Base-by-base conservation (phyloP, 2,888 invertebrate genomes). In the Rhaphigaster nebulosa region DNA sequence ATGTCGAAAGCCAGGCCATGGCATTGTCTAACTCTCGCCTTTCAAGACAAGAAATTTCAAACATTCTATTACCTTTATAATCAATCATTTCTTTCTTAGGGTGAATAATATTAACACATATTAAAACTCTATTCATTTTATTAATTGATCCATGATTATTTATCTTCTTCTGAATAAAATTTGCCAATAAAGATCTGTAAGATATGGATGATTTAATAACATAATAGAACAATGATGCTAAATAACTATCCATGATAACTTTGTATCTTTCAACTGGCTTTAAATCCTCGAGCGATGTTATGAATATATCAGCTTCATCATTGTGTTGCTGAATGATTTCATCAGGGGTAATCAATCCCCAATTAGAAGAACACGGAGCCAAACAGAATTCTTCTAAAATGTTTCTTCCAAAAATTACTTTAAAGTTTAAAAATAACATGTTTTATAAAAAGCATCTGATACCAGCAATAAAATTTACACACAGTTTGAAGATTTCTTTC, bases 1-100 rank as follows among this genome's bases (percentile, higher is more conserved):
- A 95, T 0, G 99, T 99, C 38, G 99, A 99, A 45, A 99, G 94
- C 98, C 98, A 98, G 34, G 98, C 98, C 95, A 99, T 96, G 52
- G 97, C 95, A 94, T 97, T 95, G 92, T 98, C 98, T 92, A 97
- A 94, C 94, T 98, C 97, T 92, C 96, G 95, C 92, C 95, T 95
- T 92, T 96, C 96, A 29, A 90, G 70, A 41, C 90, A 91, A 5
- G 91, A 65, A 10, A 70, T 23, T 76, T 91, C 91, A 52, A 91
- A 87, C 91, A 92, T 91, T 89, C 87, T n/a, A 87, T 89, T 91
- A 1, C 91, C 90, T 87, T 88, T 91, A 50, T 88, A 90, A 70
- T 92, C 92, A 26, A 92, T 23, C 6, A 92, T 89, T 54, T 91
- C 88, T 38, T 52, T 29, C 41, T 54, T 18, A 18, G 88, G 89